phyloP scores from a whole-genome alignment of 2,113 vertebrate genomes.

The Pimephales promelas region DNA sequence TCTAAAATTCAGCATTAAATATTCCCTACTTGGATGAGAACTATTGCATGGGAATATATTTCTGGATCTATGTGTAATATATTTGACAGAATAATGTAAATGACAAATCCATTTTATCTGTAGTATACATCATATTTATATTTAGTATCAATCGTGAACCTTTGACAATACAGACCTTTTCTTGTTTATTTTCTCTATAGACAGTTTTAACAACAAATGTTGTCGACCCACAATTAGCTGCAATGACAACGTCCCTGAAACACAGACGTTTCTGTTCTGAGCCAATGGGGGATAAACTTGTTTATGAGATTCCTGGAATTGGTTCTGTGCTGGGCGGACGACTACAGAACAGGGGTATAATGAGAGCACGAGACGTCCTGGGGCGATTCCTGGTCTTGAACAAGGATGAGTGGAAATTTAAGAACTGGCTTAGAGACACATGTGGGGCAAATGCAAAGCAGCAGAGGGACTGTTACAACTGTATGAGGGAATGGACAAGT shows the following conservation, averaged over 20 bases:
- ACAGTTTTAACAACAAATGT: background rate
- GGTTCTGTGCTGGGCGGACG: constrained; percentile 1
- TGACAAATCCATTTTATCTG: background rate
- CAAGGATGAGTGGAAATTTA: constrained; percentile 9
- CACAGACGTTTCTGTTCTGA: constrained; percentile 2
- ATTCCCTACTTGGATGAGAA: background rate
- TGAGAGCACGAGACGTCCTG: background rate
- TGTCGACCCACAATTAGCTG: background rate
- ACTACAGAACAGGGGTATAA: background rate
- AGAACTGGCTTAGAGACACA: constrained; percentile 16
- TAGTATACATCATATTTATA: background rate
- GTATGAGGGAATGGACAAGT: constrained; percentile 1
- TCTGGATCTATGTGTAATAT: too few species aligned
- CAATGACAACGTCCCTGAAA: background rate
- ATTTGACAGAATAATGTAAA: background rate
- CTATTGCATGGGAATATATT: background rate
- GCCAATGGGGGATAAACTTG: constrained; percentile 6
- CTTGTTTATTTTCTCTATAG: background rate
- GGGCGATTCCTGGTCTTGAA: background rate
- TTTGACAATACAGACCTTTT: background rate
- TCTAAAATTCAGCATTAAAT: background rate
- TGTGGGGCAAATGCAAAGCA: constrained; percentile 12
- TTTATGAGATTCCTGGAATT: background rate
- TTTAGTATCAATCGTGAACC: background rate
- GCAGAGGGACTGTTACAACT: constrained; percentile 20